Evolutionary conservation across 2,797 vertebrate species (phyloP), one percentile per base, ranked within the genome.

Genomic region (Cryptoblepharus egeriae): DNA sequence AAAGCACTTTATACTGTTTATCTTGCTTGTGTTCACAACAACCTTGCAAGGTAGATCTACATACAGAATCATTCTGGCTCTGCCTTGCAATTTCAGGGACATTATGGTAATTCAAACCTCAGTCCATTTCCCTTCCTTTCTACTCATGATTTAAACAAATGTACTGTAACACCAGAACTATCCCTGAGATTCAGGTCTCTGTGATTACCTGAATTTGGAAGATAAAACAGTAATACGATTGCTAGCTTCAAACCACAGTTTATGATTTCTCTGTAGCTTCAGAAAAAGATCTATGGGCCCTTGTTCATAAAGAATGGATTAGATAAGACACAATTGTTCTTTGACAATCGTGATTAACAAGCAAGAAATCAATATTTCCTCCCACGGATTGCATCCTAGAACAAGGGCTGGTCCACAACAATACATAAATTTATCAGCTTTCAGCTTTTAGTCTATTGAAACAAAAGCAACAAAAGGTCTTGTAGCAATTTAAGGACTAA

Each of bases 321-420:
- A 65, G 52, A 79, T 67, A 79, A 68, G 55, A 52, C 37, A 26
- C 77, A 28, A 61, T 49, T 79, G 63, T 75, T 79, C 35, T 64
- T 58, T 79, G 30, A 79, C 63, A 74, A 74, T 79, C 30, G 37
- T n/a, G 37, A 61, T 68, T 79, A 71, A 73, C 69, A 68, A 67
- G 37, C 42, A 78, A 73, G 65, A 78, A 65, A 83, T 65, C 70
- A 73, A 84, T 60, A 74, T 22, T 70, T n/a, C 35, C 65, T 79
- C 55, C 78, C 57, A 71, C 60, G 39, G 52, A 75, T 28, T 49
- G 49, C 6, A 55, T 32, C 61, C 26, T 72, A 74, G 77, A 61
- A 60, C 9, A 79, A 20, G 26, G 24, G n/a, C 39, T 60, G 28
- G n/a, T 58, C 35, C 22, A 75, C 64, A 45, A 49, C n/a, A 80